Percentiles rank a stretch among this genome's conserved stretches.
Conservation (phyloP, 2,797 vertebrate genomes). For the Cheirogaleus major region DNA sequence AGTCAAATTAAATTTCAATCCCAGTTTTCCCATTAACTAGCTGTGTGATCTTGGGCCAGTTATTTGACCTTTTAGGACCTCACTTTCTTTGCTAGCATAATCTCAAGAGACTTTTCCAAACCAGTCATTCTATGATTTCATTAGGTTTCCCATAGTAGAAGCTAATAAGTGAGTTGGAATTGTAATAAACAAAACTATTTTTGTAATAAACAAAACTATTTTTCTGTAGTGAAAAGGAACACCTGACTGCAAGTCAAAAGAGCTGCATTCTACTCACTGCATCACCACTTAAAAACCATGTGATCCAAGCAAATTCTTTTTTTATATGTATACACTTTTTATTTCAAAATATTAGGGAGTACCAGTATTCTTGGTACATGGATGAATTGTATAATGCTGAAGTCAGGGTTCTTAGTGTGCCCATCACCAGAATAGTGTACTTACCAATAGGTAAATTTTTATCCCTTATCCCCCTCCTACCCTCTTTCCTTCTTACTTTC, state of each 20-base stretch:
- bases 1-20: constrained; percentile 49
- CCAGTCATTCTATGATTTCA: constrained; percentile 24
- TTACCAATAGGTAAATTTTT: too few species aligned
- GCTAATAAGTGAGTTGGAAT: background rate
- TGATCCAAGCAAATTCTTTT: background rate
- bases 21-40: constrained; percentile 21
- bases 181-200: background rate
- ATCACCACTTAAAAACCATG: background rate
- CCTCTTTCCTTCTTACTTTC: background rate
- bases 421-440: background rate
- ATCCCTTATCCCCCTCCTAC: background rate
- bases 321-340: background rate
- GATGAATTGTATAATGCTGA: background rate
- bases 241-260: background rate
- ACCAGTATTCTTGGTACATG: background rate
- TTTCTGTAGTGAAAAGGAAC: background rate
- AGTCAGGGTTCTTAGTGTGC: background rate
- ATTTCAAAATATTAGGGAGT: background rate
- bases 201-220: background rate
- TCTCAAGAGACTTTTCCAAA: constrained; percentile 31
- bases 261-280: background rate
- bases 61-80: constrained; percentile 21
- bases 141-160: background rate
- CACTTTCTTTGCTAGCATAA: background rate
- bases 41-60: constrained; percentile 6